Percentiles rank a stretch among this genome's conserved stretches.
These are phyloP conservation scores for Drosophila meridionalis DNA, from an alignment of 2,888 invertebrate species.

Conservation along the genomic window DNA sequence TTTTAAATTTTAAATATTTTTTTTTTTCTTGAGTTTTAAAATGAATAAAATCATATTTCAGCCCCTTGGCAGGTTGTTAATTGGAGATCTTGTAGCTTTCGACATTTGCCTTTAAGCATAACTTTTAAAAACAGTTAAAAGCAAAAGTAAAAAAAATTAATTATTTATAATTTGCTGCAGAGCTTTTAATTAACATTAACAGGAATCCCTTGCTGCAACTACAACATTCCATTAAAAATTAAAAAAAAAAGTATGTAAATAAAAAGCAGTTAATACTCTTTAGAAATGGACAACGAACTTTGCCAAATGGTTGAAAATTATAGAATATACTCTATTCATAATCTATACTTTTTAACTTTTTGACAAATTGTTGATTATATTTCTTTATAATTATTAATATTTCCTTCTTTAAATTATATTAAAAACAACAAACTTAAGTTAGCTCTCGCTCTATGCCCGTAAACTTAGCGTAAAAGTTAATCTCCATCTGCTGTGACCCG, in stretches of 20 bases:
- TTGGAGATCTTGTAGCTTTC: neutral
- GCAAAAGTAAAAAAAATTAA: neutral
- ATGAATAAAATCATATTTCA: neutral
- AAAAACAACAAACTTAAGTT: too few relatives aligned
- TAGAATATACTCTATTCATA: too few relatives aligned
- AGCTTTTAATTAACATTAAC: slow-evolving; percentile 6
- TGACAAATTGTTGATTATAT: too few relatives aligned
- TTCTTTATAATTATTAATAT: too few relatives aligned
- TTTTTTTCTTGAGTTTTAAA: too few relatives aligned
- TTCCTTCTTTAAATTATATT: too few relatives aligned
- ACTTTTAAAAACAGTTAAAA: neutral
- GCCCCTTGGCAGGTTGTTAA: neutral
- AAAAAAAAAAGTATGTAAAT: neutral
- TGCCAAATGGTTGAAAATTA: too few relatives aligned
- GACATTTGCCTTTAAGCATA: neutral
- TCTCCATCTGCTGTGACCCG: neutral
- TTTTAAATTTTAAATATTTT: too few relatives aligned
- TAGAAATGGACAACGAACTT: neutral
- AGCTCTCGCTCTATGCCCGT: neutral
- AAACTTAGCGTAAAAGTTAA: neutral
- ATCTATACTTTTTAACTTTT: too few relatives aligned
- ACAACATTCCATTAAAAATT: neutral
- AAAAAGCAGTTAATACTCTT: slow-evolving; percentile 3
- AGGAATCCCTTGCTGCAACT: neutral
- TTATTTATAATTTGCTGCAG: neutral